These are phyloP conservation scores for Aldabrachelys gigantea DNA, from an alignment of 2,113 vertebrate genomes.

Conservation along the genomic window DNA sequence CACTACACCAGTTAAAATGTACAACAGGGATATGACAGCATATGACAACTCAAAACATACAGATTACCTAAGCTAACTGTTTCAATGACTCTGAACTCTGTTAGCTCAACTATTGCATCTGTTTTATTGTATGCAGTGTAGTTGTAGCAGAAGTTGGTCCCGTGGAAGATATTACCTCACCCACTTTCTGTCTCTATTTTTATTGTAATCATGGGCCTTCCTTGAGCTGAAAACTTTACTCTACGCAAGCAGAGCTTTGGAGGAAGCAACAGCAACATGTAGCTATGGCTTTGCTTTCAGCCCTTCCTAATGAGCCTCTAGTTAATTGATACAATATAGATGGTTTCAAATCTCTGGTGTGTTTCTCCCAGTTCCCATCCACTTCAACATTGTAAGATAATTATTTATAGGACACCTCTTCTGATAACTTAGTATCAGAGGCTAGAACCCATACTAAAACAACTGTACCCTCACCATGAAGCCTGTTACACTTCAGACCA, in stretches of 20 bases:
- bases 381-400: background rate
- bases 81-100: background rate
- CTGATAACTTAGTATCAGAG: background rate
- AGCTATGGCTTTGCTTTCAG: background rate
- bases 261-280: background rate
- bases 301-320: background rate
- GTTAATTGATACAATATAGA: background rate
- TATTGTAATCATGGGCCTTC: background rate
- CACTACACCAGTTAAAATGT: background rate
- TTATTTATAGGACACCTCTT: background rate
- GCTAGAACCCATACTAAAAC: background rate
- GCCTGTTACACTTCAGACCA: background rate
- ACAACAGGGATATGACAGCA: background rate
- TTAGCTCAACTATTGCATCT: background rate
- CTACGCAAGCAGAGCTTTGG: background rate
- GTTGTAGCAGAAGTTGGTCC: background rate
- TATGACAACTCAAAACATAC: background rate
- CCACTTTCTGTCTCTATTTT: background rate
- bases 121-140: background rate
- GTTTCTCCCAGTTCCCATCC: background rate
- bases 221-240: background rate
- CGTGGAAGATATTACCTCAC: background rate
- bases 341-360: background rate
- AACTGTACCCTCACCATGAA: accelerated
- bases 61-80: background rate